Percentiles rank a stretch among this genome's conserved stretches.
phyloP scores from a whole-genome alignment of 2,888 invertebrate species.

The Stomorhina lunata region DNA sequence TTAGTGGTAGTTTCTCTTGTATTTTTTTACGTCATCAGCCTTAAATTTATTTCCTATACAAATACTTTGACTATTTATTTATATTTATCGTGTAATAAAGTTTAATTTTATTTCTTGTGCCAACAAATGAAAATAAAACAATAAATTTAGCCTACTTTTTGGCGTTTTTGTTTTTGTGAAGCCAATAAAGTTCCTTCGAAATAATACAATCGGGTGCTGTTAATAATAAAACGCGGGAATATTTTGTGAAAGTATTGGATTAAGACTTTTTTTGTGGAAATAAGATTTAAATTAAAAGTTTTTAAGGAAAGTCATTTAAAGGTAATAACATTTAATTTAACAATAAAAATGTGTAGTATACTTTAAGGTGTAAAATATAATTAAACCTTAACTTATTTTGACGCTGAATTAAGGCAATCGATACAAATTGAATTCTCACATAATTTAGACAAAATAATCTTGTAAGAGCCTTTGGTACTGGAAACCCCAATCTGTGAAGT shows the following conservation, averaged over 20 bases:
- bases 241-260: neutral
- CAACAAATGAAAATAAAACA: neutral
- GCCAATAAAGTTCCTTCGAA: neutral
- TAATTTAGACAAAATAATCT: no score
- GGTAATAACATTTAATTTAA: no score
- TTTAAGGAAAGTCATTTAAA: no score
- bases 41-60: slow-evolving; percentile 15
- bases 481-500: no score
- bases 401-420: no score
- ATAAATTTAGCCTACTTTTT: neutral
- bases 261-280: no score
- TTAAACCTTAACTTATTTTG: no score
- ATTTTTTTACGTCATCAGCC: slow-evolving; percentile 22
- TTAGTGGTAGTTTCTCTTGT: neutral
- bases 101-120: neutral
- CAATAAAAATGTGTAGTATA: no score
- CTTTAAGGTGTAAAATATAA: no score
- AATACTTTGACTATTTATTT: slow-evolving; percentile 3
- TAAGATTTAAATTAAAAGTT: no score
- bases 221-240: slow-evolving; percentile 19
- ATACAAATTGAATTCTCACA: no score
- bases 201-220: slow-evolving; percentile 7
- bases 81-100: slow-evolving; percentile 35
- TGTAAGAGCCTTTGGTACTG: no score
- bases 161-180: neutral